Evolutionary conservation across 2,888 invertebrate species (phyloP), one percentile per base, ranked within the genome.

Genomic region (Colostygia pectinataria): DNA sequence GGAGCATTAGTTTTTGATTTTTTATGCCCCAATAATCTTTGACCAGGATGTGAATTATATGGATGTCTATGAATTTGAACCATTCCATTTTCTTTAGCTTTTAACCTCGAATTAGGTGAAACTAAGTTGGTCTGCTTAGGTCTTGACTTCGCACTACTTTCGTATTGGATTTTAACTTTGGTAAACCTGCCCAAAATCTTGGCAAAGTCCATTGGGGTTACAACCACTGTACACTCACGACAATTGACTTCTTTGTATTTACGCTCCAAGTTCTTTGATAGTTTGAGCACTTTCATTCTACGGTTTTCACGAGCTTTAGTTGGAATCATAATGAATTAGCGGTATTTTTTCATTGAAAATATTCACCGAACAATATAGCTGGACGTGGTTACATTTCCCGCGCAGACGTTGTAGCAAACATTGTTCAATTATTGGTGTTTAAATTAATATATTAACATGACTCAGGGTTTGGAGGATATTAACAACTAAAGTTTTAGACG

Each of bases 141-240:
- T 72, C 80, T 84, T 4, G 78, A 66, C 4, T 79, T 68, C 3
- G 76, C 63, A 63, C 69, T 78, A 50, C 75, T 85, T 71, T 89
- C 89, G 63, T 87, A 90, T 51, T 90, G 86, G 33, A 90, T 89
- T 68, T 89, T 90, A 1, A 90, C 90, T 72, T 88, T 89, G 4
- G 88, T 90, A 65, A 87, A 89, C 79, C 84, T 90, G 53, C 90
- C 90, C 50, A 90, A 69, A 59, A 90, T 89, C 71, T 84, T 90
- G 52, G 85, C 88, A 75, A 90, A 90, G 68, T 90, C 87, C 89
- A 90, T 88, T 55, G 81, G 83, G 57, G 84, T 86, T 47, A 90
- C 80, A 46, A 83, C 76, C 48, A 90, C 87, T 53, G 83, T 72
- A 70, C 87, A 90, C 31, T 89, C 88, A 27, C 79, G 83, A 67